Conservation (phyloP, 2,113 vertebrate species). For the Crotalus tigris region DNA sequence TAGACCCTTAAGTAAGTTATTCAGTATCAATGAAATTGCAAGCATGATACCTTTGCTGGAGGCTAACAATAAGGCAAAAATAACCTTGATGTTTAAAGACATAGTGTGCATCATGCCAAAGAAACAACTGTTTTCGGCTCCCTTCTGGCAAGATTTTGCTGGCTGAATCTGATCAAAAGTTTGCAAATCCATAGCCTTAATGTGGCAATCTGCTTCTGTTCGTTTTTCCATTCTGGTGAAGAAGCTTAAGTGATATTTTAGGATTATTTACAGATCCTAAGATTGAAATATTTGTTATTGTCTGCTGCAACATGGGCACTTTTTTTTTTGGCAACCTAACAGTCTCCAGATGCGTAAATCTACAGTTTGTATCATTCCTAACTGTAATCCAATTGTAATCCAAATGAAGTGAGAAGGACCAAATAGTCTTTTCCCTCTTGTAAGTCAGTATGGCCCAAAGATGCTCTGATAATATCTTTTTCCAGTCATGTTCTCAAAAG, state of each 20-base stretch:
- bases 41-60: conserved; percentile 55
- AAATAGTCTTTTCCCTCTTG: background rate
- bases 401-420: background rate
- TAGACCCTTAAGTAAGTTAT: conserved; percentile 53
- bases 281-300: background rate
- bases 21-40: conserved; percentile 50
- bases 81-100: conserved; percentile 51
- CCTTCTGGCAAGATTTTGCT: conserved; percentile 59
- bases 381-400: background rate
- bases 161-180: conserved; percentile 43
- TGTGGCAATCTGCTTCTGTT: conserved; percentile 32
- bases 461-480: background rate
- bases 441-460: background rate
- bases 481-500: background rate
- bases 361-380: background rate
- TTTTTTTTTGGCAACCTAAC: background rate
- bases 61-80: conserved; percentile 53
- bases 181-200: conserved; percentile 41
- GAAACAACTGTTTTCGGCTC: conserved; percentile 45
- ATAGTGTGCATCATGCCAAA: conserved; percentile 58
- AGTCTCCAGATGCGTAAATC: background rate
- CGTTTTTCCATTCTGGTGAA: conserved; percentile 40
- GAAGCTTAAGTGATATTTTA: conserved; percentile 13
- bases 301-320: background rate
- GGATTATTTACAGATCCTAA: background rate